phyloP scores from a whole-genome alignment of 2,797 vertebrate genomes.

The Dryobates pubescens region DNA sequence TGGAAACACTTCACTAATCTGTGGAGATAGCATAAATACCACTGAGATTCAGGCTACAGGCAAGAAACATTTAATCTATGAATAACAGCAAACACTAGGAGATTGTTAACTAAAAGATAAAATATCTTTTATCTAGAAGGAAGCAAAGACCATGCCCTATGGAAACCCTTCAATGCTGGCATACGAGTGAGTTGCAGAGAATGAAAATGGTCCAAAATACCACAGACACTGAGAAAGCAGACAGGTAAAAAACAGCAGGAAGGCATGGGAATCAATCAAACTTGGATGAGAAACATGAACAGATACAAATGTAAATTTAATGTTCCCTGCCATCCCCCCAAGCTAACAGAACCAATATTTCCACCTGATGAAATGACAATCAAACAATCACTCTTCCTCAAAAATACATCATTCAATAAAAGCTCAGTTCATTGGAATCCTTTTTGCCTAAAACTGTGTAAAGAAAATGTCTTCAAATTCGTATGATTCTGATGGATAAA shows the following conservation, averaged over 20 bases:
- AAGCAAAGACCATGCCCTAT: background rate
- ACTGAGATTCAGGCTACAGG: background rate
- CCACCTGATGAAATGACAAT: background rate
- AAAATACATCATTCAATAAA: background rate
- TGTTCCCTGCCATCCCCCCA: fast-evolving
- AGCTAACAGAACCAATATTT: background rate
- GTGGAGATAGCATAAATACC: background rate
- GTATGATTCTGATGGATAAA: background rate
- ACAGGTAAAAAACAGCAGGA: background rate
- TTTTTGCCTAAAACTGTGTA: background rate
- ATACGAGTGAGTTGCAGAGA: background rate
- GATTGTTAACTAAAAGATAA: background rate
- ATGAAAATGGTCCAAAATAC: background rate
- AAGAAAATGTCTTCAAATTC: background rate
- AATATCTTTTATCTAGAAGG: background rate
- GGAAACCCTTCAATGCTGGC: background rate
- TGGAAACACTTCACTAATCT: background rate
- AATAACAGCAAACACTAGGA: background rate
- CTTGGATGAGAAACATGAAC: background rate
- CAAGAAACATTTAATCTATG: background rate
- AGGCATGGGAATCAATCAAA: background rate
- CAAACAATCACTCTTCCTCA: background rate
- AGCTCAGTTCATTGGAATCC: background rate
- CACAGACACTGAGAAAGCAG: background rate
- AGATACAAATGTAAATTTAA: background rate